Evolutionary conservation across 2,113 vertebrate genomes (phyloP).

Genomic region (Leptosomus discolor): DNA sequence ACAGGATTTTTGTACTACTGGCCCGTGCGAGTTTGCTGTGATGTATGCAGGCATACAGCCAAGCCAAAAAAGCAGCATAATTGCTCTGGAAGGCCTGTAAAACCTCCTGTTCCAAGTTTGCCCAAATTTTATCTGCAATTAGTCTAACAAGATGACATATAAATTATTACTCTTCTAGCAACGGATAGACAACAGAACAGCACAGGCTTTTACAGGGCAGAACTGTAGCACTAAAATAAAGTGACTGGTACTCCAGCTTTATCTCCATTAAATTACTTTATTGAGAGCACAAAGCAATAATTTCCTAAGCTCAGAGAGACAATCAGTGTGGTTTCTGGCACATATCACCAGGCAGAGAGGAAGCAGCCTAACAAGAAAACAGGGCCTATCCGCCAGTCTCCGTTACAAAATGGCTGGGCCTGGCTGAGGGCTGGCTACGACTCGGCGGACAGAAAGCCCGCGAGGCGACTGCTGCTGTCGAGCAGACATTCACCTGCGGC

Average conservation of each 20-base stretch:
- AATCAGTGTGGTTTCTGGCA: background rate
- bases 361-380: background rate
- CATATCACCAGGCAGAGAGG: accelerated
- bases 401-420: background rate
- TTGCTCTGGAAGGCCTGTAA: conserved; percentile 5
- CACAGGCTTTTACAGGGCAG: background rate
- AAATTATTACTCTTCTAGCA: conserved; percentile 19
- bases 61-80: background rate
- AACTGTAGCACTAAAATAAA: background rate
- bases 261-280: background rate
- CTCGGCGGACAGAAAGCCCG: accelerated
- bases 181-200: background rate
- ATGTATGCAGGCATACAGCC: background rate
- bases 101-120: background rate
- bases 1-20: background rate
- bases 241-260: background rate
- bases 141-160: background rate
- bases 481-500: background rate
- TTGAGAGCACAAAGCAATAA: background rate
- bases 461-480: accelerated
- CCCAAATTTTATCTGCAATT: conserved; percentile 18
- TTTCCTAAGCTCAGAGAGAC: background rate
- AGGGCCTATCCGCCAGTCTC: background rate
- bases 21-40: background rate
- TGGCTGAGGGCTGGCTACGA: accelerated